These are phyloP conservation scores for Zaprionus bogoriensis DNA, from an alignment of 2,888 invertebrate genomes.

Conservation along the genomic window DNA sequence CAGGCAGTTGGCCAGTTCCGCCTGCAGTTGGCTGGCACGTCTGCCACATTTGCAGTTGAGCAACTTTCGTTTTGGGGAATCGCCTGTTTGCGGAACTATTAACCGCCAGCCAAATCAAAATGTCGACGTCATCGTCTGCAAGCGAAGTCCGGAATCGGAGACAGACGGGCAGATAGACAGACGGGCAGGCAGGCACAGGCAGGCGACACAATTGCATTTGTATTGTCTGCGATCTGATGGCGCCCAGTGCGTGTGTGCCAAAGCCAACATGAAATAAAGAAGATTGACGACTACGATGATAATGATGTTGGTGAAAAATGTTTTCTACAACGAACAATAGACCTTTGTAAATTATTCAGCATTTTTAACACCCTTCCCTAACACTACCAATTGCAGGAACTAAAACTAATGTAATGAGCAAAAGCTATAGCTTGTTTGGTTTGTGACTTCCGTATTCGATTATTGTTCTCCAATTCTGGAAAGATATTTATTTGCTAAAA, in stretches of 20 bases:
- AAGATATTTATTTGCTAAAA: no score
- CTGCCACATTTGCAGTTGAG: slow-evolving; percentile 31
- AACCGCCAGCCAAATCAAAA: slow-evolving; percentile 36
- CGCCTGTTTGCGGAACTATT: slow-evolving; percentile 61
- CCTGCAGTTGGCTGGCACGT: slow-evolving; percentile 50
- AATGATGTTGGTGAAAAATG: slow-evolving; percentile 59
- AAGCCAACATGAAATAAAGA: slow-evolving; percentile 21
- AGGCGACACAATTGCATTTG: slow-evolving; percentile 25
- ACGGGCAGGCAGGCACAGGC: no score
- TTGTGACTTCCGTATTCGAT: no score
- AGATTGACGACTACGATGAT: slow-evolving; percentile 7
- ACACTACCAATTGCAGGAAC: no score
- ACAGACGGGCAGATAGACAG: no score
- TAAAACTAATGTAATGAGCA: no score
- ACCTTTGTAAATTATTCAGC: no score
- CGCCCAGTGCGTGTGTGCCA: slow-evolving; percentile 35
- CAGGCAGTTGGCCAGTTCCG: slow-evolving; percentile 41
- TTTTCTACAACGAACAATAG: slow-evolving; percentile 43
- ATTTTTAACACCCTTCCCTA: no score
- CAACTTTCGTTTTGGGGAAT: slow-evolving; percentile 56
- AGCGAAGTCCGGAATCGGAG: slow-evolving; percentile 11
- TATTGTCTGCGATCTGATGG: slow-evolving; percentile 24
- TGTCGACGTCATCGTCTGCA: slow-evolving; percentile 34
- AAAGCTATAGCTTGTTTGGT: no score
- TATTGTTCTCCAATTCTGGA: no score